Conservation (phyloP, 2,797 vertebrate genomes). For the Cynodonichthys magdalenae region DNA sequence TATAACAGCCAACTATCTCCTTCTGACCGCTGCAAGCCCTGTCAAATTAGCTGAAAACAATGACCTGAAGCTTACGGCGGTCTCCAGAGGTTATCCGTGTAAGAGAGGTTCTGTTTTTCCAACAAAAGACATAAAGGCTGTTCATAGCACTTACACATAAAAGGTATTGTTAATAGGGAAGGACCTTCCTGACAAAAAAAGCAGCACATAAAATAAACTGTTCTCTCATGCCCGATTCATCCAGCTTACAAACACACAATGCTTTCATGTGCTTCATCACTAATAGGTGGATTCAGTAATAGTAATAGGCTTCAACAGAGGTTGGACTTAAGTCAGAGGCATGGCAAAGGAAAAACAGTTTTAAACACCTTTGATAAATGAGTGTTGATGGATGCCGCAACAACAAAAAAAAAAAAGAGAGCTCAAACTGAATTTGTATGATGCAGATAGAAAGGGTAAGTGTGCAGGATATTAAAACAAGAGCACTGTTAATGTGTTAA, state of each 20-base stretch:
- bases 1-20: conserved; percentile 46
- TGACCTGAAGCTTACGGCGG: conserved; percentile 41
- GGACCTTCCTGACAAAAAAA: conserved; percentile 34
- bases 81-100: conserved; percentile 53
- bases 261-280: conserved; percentile 38
- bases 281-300: conserved; percentile 38
- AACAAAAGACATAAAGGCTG: conserved; percentile 69
- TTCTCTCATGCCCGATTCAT: conserved; percentile 13
- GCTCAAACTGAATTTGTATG: conserved; percentile 30
- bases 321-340: conserved; percentile 57
- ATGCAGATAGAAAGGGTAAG: conserved; percentile 24
- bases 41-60: conserved; percentile 68
- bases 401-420: conserved; percentile 24
- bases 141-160: conserved; percentile 71
- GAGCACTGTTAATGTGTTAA: neutral
- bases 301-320: conserved; percentile 42
- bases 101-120: conserved; percentile 63
- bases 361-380: conserved; percentile 68
- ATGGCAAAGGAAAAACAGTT: conserved; percentile 42
- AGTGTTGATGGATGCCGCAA: conserved; percentile 66
- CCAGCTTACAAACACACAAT: neutral
- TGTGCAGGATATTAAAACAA: neutral
- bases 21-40: conserved; percentile 43
- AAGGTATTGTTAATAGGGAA: conserved; percentile 52
- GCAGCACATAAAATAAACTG: conserved; percentile 9